Evolutionary conservation across 2,797 vertebrate species (phyloP), one percentile per base, ranked within the genome.

Genomic region (Botia kubotai): DNA sequence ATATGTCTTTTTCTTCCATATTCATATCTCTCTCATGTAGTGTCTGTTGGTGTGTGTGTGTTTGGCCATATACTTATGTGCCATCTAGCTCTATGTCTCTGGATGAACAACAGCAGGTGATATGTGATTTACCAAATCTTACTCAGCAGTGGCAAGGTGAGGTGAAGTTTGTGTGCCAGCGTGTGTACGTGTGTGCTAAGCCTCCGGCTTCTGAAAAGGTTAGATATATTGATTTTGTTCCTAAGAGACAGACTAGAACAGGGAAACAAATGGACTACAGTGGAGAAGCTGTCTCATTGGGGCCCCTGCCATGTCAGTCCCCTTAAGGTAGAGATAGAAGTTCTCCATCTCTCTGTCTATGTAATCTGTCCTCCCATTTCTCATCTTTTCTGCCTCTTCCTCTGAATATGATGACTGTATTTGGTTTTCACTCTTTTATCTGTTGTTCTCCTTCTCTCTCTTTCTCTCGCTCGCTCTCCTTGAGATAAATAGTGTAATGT

Each of bases 181-280:
- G 78, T 69, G 74, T 77, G 82, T 57, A 53, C 2, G 52, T 75
- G 69, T 72, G 67, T 65, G 57, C 43, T 29, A 21, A 72, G 68
- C 75, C 81, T 77, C 69, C 13, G 72, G 79, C 81, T 81, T 79
- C 13, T 48, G 81, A 83, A 85, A 79, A 87, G 74, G 79, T 83
- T 85, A 84, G 86, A 87, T 87, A 83, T 79, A 86, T 86, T 72
- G 83, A 86, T 84, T 84, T 71, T 78, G 76, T 77, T 77, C 72
- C 57, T 77, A 83, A 85, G 75, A 85, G 85, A 85, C 72, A 79
- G 81, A 85, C 81, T 84, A 76, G 80, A 82, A 83, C 86, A 87
- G 77, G 75, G 81, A 86, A 83, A 86, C 83, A 84, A 86, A 86
- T 86, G 83, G 74, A 83, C 74, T 84, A 86, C 78, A 76, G 79